A percentile compares a stretch with the other conserved stretches of the same genome.
Evolutionary conservation across 2,797 vertebrate species (phyloP).

Genomic region (Parauchenoglanis ngamensis): DNA sequence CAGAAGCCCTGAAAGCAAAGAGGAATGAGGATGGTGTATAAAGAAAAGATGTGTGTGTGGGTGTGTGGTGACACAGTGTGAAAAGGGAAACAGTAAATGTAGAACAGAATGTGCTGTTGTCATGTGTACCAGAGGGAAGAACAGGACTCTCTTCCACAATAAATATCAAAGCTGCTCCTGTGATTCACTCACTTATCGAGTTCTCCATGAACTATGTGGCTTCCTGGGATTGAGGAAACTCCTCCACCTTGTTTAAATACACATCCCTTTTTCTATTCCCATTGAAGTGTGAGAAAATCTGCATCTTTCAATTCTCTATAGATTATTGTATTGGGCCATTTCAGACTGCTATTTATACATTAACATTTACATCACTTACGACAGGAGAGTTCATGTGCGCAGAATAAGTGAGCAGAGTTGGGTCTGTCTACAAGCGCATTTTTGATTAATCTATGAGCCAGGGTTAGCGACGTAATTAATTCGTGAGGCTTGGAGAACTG

Average conservation of each 20-base stretch:
- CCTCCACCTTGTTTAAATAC: background rate
- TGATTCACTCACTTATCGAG: background rate
- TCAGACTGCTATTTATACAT: background rate
- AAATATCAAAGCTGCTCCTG: conserved; percentile 11
- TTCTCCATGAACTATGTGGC: background rate
- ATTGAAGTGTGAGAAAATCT: background rate
- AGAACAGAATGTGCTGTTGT: conserved; percentile 15
- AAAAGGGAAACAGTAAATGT: background rate
- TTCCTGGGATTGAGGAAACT: background rate
- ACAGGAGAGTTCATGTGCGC: background rate
- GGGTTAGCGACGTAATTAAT: background rate
- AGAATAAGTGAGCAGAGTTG: background rate
- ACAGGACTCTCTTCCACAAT: conserved; percentile 2
- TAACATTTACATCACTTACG: no score
- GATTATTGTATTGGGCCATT: background rate
- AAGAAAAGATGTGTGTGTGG: background rate
- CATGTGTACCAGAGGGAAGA: background rate
- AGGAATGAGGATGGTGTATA: background rate
- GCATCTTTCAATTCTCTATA: background rate
- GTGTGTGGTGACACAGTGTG: conserved; percentile 5
- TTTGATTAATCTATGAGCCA: background rate
- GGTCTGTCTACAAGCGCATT: background rate
- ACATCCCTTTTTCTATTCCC: background rate
- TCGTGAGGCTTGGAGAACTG: background rate
- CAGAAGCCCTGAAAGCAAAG: background rate